Base-by-base conservation (phyloP, 2,113 vertebrate genomes). In the Trochalopteron elliotii region DNA sequence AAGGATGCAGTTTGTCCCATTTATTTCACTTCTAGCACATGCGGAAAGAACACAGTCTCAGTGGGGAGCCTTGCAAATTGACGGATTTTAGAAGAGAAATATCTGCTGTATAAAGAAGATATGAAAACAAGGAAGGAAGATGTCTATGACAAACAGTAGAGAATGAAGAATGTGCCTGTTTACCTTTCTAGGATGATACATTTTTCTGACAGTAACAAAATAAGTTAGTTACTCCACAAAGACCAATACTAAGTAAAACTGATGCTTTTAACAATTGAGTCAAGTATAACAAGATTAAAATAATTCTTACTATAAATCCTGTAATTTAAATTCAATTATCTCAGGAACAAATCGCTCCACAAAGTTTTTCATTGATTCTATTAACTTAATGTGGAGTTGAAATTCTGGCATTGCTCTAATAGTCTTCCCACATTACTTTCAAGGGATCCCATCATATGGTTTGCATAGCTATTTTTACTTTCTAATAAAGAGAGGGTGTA, bases 221-320 rank as follows among this genome's bases (percentile, higher is more conserved):
- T 39, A 86, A 53, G 47, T 84, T 60, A 50, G 50, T 83, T 80
- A 77, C 42, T 57, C 79, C 50, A 75, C 39, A 81, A 92, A 92
- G 64, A 74, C 56, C 72, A 75, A 8, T 61, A 75, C 78, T 68
- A 92, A 94, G 60, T 56, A 87, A 94, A 97, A 89, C 0, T 0
- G 30, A 94, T 87, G 42, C 69, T 91, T 92, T 75, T 37, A 75
- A 65, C 89, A 93, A 92, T 21, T 76, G 60, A 84, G n/a, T 68
- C 28, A 87, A 92, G 69, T 82, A 68, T 68, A 94, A 87, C 10
- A 63, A 79, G 87, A 84, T 94, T 91, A 84, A 92, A 94, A 49
- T 83, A 86, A 89, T 94, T 78, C 31, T 71, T 89, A 56, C 60
- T 75, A 49, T 71, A 91, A 94, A 83, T 94, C 55, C 68, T 75